Percentiles rank a stretch among this genome's conserved stretches.
These are phyloP conservation scores for Tetanocera ferruginea DNA, from an alignment of 2,888 invertebrate genomes.

Conservation along the genomic window DNA sequence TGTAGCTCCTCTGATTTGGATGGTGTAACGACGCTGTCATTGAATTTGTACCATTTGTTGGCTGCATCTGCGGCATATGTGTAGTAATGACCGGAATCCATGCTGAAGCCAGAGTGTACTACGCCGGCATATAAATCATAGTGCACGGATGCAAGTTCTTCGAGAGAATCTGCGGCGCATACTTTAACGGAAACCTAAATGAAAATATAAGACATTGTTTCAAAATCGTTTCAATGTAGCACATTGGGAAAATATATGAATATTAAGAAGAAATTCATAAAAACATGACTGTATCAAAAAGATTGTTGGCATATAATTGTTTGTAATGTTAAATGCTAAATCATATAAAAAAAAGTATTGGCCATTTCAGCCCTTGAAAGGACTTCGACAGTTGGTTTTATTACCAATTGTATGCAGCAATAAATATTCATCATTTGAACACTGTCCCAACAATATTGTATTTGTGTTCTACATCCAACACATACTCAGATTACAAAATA, in stretches of 20 bases:
- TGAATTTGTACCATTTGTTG: constrained; percentile 82
- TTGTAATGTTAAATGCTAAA: too few relatives aligned
- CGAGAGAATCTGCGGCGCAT: constrained; percentile 62
- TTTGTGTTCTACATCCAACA: neutral
- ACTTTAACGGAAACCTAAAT: constrained; percentile 68
- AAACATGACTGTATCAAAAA: too few relatives aligned
- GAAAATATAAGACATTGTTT: neutral
- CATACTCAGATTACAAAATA: neutral
- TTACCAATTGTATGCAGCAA: too few relatives aligned
- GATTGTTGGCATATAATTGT: too few relatives aligned
- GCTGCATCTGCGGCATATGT: constrained; percentile 79
- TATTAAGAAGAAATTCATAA: too few relatives aligned
- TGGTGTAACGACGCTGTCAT: constrained; percentile 80
- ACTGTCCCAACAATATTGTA: too few relatives aligned
- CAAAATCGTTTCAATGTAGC: neutral
- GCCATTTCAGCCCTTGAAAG: too few relatives aligned
- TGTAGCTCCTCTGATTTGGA: constrained; percentile 76
- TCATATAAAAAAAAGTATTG: too few relatives aligned
- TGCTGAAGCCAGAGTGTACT: constrained; percentile 85
- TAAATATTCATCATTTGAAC: too few relatives aligned
- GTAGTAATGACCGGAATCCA: constrained; percentile 91
- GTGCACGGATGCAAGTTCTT: constrained; percentile 69
- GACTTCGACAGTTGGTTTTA: too few relatives aligned
- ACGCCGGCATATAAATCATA: constrained; percentile 87
- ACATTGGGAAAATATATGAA: too few relatives aligned